Conservation (phyloP, 2,888 invertebrate genomes). For the Gymnocheta viridis region DNA sequence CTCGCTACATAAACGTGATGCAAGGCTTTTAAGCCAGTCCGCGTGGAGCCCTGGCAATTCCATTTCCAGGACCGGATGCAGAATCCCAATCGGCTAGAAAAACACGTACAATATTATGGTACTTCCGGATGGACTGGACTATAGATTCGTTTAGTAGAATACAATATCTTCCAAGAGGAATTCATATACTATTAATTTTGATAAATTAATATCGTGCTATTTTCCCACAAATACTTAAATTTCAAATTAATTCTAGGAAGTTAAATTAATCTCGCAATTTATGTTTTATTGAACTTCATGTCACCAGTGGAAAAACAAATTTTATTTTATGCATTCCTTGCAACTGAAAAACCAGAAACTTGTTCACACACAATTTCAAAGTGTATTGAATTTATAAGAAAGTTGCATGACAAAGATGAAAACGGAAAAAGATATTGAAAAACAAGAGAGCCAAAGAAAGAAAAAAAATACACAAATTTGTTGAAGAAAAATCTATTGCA, state of each 20-base stretch:
- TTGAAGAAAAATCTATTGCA: slow-evolving; percentile 49
- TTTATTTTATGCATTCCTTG: neutral
- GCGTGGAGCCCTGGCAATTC: too few species aligned
- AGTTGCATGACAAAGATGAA: neutral
- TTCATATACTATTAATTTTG: too few species aligned
- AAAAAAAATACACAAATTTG: neutral
- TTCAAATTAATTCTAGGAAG: neutral
- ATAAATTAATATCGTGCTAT: too few species aligned
- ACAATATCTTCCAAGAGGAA: too few species aligned
- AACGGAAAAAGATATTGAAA: neutral
- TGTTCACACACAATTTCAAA: slow-evolving; percentile 44
- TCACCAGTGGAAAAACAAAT: neutral
- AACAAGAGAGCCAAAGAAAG: neutral
- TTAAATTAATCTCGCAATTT: neutral
- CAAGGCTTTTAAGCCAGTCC: too few species aligned
- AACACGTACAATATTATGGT: too few species aligned
- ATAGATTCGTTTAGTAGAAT: too few species aligned
- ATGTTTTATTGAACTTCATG: neutral
- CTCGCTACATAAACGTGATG: too few species aligned
- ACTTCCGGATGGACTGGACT: too few species aligned
- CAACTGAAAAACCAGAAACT: neutral
- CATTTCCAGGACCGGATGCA: too few species aligned
- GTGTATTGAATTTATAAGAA: slow-evolving; percentile 55
- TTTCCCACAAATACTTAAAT: too few species aligned
- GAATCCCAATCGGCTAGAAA: too few species aligned